phyloP scores from a whole-genome alignment of 2,113 vertebrate species.

The Erinaceus europaeus region DNA sequence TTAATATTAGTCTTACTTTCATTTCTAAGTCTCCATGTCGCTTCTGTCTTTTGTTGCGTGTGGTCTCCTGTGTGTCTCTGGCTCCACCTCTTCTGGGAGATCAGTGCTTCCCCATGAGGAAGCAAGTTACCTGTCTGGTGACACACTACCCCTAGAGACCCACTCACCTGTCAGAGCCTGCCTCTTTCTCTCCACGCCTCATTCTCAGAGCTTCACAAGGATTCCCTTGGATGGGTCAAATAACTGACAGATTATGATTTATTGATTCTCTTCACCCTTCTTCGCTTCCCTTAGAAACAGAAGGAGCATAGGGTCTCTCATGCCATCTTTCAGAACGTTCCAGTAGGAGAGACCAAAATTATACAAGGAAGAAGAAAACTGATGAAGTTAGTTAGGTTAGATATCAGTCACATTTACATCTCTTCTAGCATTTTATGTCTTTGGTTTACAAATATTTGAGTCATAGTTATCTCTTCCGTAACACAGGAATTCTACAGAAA shows the following conservation, averaged over 20 bases:
- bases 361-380: background rate
- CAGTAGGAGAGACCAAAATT: background rate
- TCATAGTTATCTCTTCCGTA: background rate
- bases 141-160: too few species aligned
- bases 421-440: slow-evolving; percentile 13
- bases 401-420: background rate
- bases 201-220: background rate
- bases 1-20: too few species aligned
- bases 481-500: background rate
- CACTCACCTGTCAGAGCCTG: background rate
- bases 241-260: slow-evolving; percentile 67
- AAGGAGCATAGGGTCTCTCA: slow-evolving; percentile 12
- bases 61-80: too few species aligned
- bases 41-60: too few species aligned
- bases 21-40: too few species aligned
- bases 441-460: background rate
- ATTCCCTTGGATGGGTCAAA: slow-evolving; percentile 17
- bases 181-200: background rate
- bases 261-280: slow-evolving; percentile 45
- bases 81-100: too few species aligned
- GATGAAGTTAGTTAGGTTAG: background rate
- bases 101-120: too few species aligned
- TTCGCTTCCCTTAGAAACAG: slow-evolving; percentile 45
- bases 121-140: background rate
- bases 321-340: background rate